Evolutionary conservation across 2,797 vertebrate species (phyloP).

Genomic region (Sebastes diploproa): DNA sequence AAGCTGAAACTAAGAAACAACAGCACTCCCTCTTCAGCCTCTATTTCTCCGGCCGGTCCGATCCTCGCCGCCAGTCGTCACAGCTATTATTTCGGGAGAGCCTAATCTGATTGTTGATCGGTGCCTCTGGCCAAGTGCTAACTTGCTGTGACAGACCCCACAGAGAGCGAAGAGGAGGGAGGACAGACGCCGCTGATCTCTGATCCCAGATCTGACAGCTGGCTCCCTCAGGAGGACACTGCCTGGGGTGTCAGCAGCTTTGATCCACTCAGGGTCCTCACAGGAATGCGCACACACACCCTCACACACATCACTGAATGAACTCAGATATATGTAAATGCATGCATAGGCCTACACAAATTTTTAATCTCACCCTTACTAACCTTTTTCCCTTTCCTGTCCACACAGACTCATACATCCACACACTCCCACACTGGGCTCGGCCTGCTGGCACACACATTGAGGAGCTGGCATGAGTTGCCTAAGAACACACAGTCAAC

Average conservation of each 20-base stretch:
- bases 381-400: slow-evolving; percentile 20
- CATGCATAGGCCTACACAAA: slow-evolving; percentile 11
- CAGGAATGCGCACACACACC: slow-evolving; percentile 60
- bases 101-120: slow-evolving; percentile 65
- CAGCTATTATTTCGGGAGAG: slow-evolving; percentile 30
- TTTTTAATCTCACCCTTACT: slow-evolving; percentile 36
- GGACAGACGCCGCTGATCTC: slow-evolving; percentile 67
- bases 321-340: slow-evolving; percentile 29
- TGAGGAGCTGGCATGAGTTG: slow-evolving; percentile 56
- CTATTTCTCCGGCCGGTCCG: slow-evolving; percentile 2
- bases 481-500: slow-evolving; percentile 61
- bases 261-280: slow-evolving; percentile 68
- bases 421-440: slow-evolving; percentile 15
- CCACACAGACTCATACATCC: not conserved
- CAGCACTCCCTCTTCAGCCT: not conserved
- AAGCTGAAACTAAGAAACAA: not conserved
- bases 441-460: slow-evolving; percentile 49
- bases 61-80: slow-evolving; percentile 2
- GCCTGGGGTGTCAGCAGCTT: slow-evolving; percentile 73
- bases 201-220: slow-evolving; percentile 73
- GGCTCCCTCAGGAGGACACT: slow-evolving; percentile 66
- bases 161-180: slow-evolving; percentile 51
- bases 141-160: slow-evolving; percentile 75
- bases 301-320: slow-evolving; percentile 5
- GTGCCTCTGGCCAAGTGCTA: slow-evolving; percentile 61